Conservation (phyloP, 2,888 invertebrate species). For the Penaeus monodon region DNA sequence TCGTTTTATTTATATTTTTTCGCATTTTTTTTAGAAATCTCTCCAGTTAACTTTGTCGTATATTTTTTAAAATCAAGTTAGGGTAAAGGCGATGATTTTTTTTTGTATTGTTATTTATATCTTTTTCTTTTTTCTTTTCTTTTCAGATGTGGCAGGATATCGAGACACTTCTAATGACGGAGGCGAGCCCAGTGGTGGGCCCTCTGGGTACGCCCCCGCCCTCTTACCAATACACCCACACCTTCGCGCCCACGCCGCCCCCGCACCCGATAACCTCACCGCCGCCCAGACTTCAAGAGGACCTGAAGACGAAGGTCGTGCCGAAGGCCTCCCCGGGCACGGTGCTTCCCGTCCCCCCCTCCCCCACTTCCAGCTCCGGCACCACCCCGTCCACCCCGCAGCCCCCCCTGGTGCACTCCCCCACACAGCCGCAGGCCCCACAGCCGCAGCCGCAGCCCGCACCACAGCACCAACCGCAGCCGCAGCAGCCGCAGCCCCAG, state of each 20-base stretch:
- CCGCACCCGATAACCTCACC: conserved; percentile 33
- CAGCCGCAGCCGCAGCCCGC: background rate
- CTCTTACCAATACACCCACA: conserved; percentile 37
- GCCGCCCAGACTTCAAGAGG: conserved; percentile 22
- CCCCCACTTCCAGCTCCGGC: background rate
- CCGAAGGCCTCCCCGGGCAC: conserved; percentile 30
- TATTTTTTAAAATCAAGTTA: no score
- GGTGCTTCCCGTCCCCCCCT: background rate
- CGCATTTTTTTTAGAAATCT: no score
- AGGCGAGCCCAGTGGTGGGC: conserved; percentile 36
- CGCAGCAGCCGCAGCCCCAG: conserved; percentile 2
- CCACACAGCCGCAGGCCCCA: conserved; percentile 22
- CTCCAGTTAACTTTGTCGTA: no score
- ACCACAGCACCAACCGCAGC: background rate
- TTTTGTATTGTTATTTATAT: background rate
- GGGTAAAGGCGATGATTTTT: conserved; percentile 10
- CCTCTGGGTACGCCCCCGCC: conserved; percentile 36
- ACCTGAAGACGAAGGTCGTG: conserved; percentile 10
- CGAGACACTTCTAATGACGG: conserved; percentile 50
- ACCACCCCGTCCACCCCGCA: conserved; percentile 44
- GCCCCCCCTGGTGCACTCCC: conserved; percentile 42
- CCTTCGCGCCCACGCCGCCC: conserved; percentile 37
- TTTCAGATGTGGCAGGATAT: conserved; percentile 62
- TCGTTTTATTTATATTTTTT: no score
- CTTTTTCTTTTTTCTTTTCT: background rate